These are phyloP conservation scores for Philypnodon macrostomus DNA, from an alignment of 2,797 vertebrate species.

Conservation along the genomic window DNA sequence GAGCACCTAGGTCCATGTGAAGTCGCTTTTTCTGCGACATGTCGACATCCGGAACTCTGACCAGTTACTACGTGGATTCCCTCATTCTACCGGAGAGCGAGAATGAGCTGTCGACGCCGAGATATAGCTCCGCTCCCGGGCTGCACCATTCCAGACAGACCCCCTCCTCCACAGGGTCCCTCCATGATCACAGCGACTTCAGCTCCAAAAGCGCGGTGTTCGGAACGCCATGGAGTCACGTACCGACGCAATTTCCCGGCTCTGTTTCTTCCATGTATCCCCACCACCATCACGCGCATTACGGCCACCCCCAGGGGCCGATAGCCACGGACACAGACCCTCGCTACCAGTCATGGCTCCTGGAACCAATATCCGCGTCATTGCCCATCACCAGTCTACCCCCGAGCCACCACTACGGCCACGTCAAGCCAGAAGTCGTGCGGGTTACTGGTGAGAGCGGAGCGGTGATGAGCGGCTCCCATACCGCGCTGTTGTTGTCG, in stretches of 20 bases:
- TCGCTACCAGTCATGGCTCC: constrained; percentile 93
- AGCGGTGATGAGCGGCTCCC: constrained; percentile 83
- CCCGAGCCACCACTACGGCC: constrained; percentile 84
- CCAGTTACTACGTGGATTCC: constrained; percentile 95
- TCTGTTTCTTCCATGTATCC: constrained; percentile 85
- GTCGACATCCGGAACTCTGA: constrained; percentile 94
- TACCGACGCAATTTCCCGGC: constrained; percentile 83
- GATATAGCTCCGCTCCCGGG: constrained; percentile 82
- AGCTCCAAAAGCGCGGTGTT: constrained; percentile 87
- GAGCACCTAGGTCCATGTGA: constrained; percentile 66
- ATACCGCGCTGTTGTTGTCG: constrained; percentile 86
- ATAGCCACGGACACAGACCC: constrained; percentile 83
- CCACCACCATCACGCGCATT: constrained; percentile 71
- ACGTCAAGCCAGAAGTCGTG: constrained; percentile 87
- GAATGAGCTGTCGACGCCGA: constrained; percentile 81
- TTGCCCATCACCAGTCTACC: constrained; percentile 90
- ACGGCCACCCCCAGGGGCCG: constrained; percentile 85
- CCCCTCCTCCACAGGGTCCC: constrained; percentile 48
- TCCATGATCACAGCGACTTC: constrained; percentile 85
- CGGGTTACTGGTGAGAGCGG: constrained; percentile 80
- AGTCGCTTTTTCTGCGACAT: constrained; percentile 76
- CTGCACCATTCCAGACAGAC: constrained; percentile 82
- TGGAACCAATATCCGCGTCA: constrained; percentile 88
- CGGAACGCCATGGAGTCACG: constrained; percentile 88
- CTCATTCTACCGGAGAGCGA: constrained; percentile 90